A percentile compares a stretch with the other conserved stretches of the same genome.
These are phyloP conservation scores for Zygogramma bicolorata DNA, from an alignment of 2,888 invertebrate genomes.

Conservation along the genomic window DNA sequence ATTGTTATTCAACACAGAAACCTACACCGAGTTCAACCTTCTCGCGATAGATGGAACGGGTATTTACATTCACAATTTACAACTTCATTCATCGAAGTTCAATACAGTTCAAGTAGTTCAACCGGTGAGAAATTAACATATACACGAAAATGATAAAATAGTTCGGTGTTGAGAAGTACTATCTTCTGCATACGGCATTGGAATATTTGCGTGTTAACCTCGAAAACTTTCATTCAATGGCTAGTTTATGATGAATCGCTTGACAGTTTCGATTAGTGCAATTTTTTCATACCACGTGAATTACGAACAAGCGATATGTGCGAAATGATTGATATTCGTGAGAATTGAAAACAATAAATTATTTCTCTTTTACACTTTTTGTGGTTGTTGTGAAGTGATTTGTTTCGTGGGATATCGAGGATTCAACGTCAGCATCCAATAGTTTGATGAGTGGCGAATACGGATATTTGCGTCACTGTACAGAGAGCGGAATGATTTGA, in stretches of 20 bases:
- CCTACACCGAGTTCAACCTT: background rate
- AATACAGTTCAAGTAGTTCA: background rate
- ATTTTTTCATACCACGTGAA: background rate
- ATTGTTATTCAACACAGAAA: background rate
- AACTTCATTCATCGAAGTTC: background rate
- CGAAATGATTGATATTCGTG: background rate
- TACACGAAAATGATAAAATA: slow-evolving; percentile 6
- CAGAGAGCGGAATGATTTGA: no score
- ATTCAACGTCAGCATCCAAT: no score
- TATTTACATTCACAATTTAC: background rate
- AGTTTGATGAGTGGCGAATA: no score
- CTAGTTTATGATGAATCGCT: background rate
- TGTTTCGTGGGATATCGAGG: background rate
- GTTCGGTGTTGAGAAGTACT: background rate
- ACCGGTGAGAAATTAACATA: slow-evolving; percentile 4
- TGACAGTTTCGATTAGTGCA: background rate
- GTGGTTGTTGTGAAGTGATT: background rate
- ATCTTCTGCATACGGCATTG: background rate
- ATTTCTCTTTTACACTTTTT: background rate
- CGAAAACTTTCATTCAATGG: background rate
- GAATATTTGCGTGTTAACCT: background rate
- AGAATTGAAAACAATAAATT: background rate
- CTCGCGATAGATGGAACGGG: slow-evolving; percentile 21
- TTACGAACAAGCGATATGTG: background rate
- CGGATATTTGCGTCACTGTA: no score